Percentiles rank a stretch among this genome's conserved stretches.
Evolutionary conservation across 2,113 vertebrate genomes (phyloP).

Genomic region (Hippopotamus amphibius): DNA sequence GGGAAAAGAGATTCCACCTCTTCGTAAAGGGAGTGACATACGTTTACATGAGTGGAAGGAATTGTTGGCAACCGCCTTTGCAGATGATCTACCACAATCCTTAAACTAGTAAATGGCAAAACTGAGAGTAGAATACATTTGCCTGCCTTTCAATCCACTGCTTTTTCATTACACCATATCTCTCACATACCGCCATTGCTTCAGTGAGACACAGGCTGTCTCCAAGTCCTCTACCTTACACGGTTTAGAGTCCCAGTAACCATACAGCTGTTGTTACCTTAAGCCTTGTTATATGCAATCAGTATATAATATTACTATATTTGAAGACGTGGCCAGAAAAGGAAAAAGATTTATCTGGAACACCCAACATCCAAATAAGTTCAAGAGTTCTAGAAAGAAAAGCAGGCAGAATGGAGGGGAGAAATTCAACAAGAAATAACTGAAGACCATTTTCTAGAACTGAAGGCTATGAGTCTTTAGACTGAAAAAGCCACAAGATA

Average conservation of each 20-base stretch:
- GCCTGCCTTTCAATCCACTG: neutral
- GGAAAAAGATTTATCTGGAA: neutral
- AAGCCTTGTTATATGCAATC: neutral
- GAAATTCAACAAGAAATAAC: neutral
- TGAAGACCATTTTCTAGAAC: slow-evolving; percentile 39
- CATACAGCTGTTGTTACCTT: neutral
- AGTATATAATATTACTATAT: neutral
- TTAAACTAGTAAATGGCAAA: neutral
- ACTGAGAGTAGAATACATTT: neutral
- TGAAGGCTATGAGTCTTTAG: neutral
- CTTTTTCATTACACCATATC: neutral
- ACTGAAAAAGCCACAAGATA: neutral
- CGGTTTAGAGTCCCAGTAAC: neutral
- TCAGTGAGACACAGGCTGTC: neutral
- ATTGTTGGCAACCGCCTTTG: neutral
- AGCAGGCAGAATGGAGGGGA: neutral
- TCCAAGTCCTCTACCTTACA: neutral
- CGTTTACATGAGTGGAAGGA: neutral
- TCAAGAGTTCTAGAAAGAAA: slow-evolving; percentile 3
- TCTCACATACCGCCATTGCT: neutral
- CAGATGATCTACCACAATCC: neutral
- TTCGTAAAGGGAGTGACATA: neutral
- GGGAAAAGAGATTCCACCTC: neutral
- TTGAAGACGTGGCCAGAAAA: neutral
- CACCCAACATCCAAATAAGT: neutral